Evolutionary conservation across 53 echinoderm and acorn worm species (phyloP).

Genomic region (Holothuria scabra): DNA sequence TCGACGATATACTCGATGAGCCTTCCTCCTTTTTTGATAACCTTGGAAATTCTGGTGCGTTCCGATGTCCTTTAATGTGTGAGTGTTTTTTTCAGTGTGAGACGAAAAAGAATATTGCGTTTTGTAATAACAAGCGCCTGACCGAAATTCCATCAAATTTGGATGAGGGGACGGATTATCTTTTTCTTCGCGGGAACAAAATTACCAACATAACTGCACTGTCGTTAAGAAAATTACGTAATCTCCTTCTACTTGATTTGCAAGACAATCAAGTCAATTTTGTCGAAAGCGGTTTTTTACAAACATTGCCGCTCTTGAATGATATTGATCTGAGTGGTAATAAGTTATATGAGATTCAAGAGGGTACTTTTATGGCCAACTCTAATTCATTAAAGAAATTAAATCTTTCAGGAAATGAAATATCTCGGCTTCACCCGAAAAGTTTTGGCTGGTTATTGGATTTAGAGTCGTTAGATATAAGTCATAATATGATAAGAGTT

Average conservation of each 20-base stretch:
- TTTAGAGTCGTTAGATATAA: background rate
- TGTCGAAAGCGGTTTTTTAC: background rate
- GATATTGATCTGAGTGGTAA: constrained; percentile 8
- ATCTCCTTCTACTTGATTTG: background rate
- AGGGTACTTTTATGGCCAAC: background rate
- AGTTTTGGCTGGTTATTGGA: background rate
- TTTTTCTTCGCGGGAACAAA: background rate
- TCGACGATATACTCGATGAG: background rate
- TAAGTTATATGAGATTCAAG: background rate
- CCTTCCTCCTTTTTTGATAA: background rate
- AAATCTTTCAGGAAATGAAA: constrained; percentile 3
- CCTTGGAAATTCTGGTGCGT: background rate
- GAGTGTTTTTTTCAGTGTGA: background rate
- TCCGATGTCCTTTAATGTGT: constrained; percentile 16
- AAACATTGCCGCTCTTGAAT: background rate
- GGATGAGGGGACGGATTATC: background rate
- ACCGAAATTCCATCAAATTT: constrained; percentile 3
- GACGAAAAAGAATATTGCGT: background rate
- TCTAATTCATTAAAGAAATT: background rate
- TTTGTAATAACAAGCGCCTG: background rate
- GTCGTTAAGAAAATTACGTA: background rate
- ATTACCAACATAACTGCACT: background rate
- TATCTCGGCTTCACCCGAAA: background rate
- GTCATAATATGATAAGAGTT: background rate
- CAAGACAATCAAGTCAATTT: background rate